Conservation (phyloP, 2,797 vertebrate species). For the Falco biarmicus region DNA sequence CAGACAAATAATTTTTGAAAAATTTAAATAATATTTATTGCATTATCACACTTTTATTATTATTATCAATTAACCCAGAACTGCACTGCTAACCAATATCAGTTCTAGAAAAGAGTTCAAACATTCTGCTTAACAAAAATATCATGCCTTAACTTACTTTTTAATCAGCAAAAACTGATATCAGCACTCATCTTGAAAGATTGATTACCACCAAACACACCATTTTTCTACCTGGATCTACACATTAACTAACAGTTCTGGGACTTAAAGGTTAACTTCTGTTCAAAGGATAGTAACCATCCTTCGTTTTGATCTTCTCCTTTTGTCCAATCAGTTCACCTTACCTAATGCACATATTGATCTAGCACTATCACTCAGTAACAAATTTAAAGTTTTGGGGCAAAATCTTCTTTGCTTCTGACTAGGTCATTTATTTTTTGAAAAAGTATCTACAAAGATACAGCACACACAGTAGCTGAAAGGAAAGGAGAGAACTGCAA, state of each 20-base stretch:
- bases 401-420: constrained; percentile 34
- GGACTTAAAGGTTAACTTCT: not conserved
- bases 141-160: not conserved
- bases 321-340: not conserved
- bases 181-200: not conserved
- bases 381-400: constrained; percentile 44
- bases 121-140: not conserved
- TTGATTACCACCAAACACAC: not conserved
- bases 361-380: not conserved
- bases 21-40: not conserved
- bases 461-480: constrained; percentile 30
- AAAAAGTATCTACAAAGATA: constrained; percentile 53
- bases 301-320: not conserved
- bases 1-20: not conserved
- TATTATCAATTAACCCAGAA: not conserved
- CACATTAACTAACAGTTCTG: not conserved
- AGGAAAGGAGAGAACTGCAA: constrained; percentile 58
- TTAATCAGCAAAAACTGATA: not conserved
- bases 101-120: not conserved
- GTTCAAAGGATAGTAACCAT: not conserved
- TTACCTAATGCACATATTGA: constrained; percentile 55
- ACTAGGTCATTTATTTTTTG: constrained; percentile 44
- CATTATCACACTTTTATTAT: not conserved
- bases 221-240: not conserved
- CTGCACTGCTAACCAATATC: not conserved